A percentile compares a stretch with the other conserved stretches of the same genome.
These are phyloP conservation scores for Dendrocopos noguchii DNA, from an alignment of 2,113 vertebrate genomes.

Conservation along the genomic window DNA sequence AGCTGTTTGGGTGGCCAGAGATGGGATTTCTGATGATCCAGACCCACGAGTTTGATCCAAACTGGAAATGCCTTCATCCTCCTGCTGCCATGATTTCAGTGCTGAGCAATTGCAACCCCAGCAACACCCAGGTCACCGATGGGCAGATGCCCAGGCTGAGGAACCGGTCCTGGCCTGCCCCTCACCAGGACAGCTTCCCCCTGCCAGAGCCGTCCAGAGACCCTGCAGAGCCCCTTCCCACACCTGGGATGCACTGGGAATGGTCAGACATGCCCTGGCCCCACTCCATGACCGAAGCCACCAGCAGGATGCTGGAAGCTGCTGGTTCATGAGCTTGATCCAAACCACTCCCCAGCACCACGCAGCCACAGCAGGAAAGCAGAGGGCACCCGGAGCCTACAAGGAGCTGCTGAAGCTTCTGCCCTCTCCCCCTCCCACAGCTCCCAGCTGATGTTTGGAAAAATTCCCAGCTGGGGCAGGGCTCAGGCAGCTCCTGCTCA, in stretches of 20 bases:
- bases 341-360: background rate
- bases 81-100: background rate
- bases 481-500: background rate
- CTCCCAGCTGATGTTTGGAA: constrained; percentile 6
- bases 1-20: constrained; percentile 12
- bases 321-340: accelerated
- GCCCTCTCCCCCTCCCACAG: background rate
- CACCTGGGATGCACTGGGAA: background rate
- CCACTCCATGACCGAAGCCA: background rate
- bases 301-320: background rate
- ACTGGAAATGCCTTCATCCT: constrained; percentile 11
- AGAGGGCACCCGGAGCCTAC: background rate
- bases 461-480: background rate
- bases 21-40: background rate
- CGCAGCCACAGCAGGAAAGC: accelerated
- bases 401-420: background rate
- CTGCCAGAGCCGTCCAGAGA: background rate
- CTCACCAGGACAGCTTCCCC: background rate
- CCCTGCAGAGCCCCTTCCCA: accelerated
- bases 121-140: accelerated
- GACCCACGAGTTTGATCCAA: background rate
- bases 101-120: background rate
- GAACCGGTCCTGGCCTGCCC: accelerated
- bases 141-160: background rate
- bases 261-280: accelerated